A percentile compares a stretch with the other conserved stretches of the same genome.
phyloP scores from a whole-genome alignment of 2,888 invertebrate species.

The Zele albiditarsus region DNA sequence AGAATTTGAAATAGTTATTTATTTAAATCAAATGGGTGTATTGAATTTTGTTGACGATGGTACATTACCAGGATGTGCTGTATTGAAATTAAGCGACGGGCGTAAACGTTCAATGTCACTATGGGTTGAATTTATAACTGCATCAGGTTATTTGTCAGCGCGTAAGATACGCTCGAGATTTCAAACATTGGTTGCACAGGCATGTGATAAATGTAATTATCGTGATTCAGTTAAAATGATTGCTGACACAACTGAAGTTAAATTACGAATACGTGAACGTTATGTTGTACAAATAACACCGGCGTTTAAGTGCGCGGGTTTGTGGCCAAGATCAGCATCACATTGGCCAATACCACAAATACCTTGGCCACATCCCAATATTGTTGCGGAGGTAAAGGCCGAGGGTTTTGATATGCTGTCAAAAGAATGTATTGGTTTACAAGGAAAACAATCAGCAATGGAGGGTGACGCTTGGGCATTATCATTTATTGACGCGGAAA shows the following conservation, averaged over 20 bases:
- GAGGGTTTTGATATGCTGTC: conserved; percentile 95
- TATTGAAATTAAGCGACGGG: conserved; percentile 94
- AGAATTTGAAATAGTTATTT: conserved; percentile 95
- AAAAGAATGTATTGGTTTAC: conserved; percentile 86
- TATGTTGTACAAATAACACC: conserved; percentile 96
- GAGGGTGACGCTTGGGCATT: conserved; percentile 98
- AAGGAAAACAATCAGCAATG: conserved; percentile 90
- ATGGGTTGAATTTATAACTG: conserved; percentile 98
- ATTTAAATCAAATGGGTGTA: conserved; percentile 98
- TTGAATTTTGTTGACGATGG: conserved; percentile 98
- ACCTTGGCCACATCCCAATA: conserved; percentile 93
- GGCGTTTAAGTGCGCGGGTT: conserved; percentile 93
- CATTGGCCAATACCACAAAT: conserved; percentile 95
- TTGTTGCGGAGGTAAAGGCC: conserved; percentile 93
- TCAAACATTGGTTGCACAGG: conserved; percentile 90
- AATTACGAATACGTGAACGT: conserved; percentile 89
- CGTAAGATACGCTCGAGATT: conserved; percentile 95
- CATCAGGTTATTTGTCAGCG: conserved; percentile 94
- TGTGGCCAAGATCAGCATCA: conserved; percentile 95
- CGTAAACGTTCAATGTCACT: conserved; percentile 97
- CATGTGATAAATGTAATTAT: conserved; percentile 94
- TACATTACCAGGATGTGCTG: conserved; percentile 93
- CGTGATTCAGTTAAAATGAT: conserved; percentile 95
- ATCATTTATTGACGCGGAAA: conserved; percentile 92
- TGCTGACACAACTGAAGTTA: conserved; percentile 94